Base-by-base conservation (phyloP, 2,113 vertebrate genomes). In the Megatriorchis doriae region DNA sequence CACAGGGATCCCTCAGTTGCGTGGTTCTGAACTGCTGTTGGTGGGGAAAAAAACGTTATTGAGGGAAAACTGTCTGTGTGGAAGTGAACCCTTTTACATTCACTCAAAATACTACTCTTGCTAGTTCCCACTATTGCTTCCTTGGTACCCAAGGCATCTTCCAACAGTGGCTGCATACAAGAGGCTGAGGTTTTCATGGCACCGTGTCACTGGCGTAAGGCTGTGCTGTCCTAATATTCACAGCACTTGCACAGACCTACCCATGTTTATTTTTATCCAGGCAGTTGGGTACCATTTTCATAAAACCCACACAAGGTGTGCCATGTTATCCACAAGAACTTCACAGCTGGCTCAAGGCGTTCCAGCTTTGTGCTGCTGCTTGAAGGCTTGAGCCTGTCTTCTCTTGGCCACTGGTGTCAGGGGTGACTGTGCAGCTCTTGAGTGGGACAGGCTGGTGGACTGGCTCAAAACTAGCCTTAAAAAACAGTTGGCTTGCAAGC, bases 351-450 rank as follows among this genome's bases (percentile, higher is more conserved):
- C 50, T 79, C 23, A 52, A 26, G 34, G 52, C 38, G 74, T 77
- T 34, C 7, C 43, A 77, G 13, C n/a, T 45, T n/a, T 17, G 9
- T 1, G 1, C 56, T 21, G 18, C n/a, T 53, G 21, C 32, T 80
- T 0, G 0, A 45, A 7, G 9, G 19, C 31, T 62, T 50, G 47
- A 82, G 42, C 38, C 34, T 63, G 22, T 59, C 34, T 8, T 81
- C 21, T 66, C 53, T 47, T 42, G 48, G 32, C 29, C 38, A 16
- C 59, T 22, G 67, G 19, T 70, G 40, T 18, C 26, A 73, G 43
- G 34, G 45, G 27, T 42, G 32, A 62, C 58, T 34, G 43, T 47
- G 50, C 27, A 55, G 38, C 21, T 79, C 23, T 56, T 58, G 38
- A 22, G 16, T 19, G 23, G 42, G 55, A 67, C 27, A 71, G 42